These are phyloP conservation scores for Agrotis puta DNA, from an alignment of 2,888 invertebrate genomes.

Conservation along the genomic window DNA sequence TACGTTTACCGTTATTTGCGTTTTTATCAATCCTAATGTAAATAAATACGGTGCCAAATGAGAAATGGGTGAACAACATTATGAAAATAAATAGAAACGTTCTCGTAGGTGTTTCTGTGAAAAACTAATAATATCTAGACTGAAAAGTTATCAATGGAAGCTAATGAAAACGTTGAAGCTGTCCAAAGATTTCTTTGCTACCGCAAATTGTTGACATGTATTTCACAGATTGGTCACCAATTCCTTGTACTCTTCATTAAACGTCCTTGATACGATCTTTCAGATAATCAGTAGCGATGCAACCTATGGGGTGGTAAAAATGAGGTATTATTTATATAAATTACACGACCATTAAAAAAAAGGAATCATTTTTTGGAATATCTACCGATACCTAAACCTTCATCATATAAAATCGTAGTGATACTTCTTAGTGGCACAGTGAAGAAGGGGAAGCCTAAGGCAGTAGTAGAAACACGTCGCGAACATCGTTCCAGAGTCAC, in stretches of 20 bases:
- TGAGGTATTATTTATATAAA: too few relatives aligned
- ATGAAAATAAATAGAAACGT: too few relatives aligned
- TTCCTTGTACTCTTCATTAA: not conserved
- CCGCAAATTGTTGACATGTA: too few relatives aligned
- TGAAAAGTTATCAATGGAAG: too few relatives aligned
- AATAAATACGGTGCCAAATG: not conserved
- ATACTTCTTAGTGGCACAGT: constrained; percentile 82
- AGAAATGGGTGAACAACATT: not conserved
- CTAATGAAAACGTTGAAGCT: not conserved
- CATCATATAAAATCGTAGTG: constrained; percentile 83
- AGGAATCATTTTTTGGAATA: too few relatives aligned
- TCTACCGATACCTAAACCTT: constrained; percentile 64
- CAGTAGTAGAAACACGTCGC: constrained; percentile 86
- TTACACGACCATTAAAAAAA: too few relatives aligned
- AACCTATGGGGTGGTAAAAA: not conserved
- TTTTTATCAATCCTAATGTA: not conserved
- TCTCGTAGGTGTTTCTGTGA: too few relatives aligned
- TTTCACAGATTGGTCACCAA: not conserved
- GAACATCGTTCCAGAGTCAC: constrained; percentile 86
- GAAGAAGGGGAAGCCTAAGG: constrained; percentile 81
- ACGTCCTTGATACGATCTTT: not conserved
- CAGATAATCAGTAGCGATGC: not conserved
- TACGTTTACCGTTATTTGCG: not conserved
- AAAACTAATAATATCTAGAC: too few relatives aligned
- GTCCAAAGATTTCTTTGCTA: not conserved